These are phyloP conservation scores for Bombus sibiricus DNA, from an alignment of 1,140 invertebrate genomes.

Conservation along the genomic window DNA sequence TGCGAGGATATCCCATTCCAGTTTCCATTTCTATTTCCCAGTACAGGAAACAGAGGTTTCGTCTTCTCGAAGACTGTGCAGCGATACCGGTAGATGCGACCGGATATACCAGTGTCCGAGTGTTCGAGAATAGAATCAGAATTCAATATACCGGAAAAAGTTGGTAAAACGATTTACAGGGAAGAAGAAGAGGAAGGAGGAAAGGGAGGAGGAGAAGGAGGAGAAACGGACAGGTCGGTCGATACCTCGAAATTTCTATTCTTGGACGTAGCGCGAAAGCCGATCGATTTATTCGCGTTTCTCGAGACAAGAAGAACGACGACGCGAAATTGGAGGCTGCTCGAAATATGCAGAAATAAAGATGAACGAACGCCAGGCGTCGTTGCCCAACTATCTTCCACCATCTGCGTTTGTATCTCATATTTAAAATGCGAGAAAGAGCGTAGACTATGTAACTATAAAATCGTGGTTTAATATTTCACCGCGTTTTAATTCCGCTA, in stretches of 20 bases:
- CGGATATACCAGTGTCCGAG: constrained; percentile 36
- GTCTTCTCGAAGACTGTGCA: constrained; percentile 50
- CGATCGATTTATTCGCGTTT: constrained; percentile 42
- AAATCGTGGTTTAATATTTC: too few relatives aligned
- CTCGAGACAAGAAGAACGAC: too few relatives aligned
- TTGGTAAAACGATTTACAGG: constrained; percentile 38
- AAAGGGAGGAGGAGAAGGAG: too few relatives aligned
- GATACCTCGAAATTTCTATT: constrained; percentile 41
- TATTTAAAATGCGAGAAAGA: fast-evolving
- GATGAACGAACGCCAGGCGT: too few relatives aligned
- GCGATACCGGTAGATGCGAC: constrained; percentile 69
- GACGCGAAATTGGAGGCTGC: background rate
- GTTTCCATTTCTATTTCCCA: constrained; percentile 63
- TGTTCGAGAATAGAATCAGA: constrained; percentile 66
- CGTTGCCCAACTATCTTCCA: background rate
- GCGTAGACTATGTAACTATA: too few relatives aligned
- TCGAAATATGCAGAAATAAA: background rate
- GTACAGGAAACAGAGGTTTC: constrained; percentile 54
- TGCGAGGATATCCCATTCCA: constrained; percentile 68
- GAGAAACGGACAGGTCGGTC: background rate
- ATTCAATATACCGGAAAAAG: constrained; percentile 71
- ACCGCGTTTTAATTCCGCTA: too few relatives aligned
- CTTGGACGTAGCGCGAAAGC: background rate
- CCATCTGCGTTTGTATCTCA: too few relatives aligned
- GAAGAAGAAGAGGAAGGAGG: background rate